These are phyloP conservation scores for Platyura marginata DNA, from an alignment of 1,140 invertebrate genomes.

Conservation along the genomic window DNA sequence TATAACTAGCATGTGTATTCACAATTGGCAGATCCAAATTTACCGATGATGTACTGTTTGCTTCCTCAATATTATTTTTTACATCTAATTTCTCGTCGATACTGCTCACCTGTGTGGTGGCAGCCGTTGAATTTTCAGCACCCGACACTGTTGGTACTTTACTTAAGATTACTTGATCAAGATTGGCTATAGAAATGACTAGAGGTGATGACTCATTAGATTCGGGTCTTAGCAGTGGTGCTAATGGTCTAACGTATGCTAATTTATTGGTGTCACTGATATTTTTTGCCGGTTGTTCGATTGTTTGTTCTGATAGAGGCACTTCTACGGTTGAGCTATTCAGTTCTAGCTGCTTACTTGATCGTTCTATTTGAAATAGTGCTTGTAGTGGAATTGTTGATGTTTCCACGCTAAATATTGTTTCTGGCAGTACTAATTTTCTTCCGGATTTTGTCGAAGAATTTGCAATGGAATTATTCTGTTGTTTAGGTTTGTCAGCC, in stretches of 20 bases:
- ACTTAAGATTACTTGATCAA: conserved; percentile 24
- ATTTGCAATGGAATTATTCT: conserved; percentile 9
- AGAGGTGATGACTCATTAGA: conserved; percentile 24
- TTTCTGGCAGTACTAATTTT: conserved; percentile 13
- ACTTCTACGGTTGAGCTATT: not conserved
- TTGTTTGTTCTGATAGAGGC: not conserved
- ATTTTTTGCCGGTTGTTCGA: conserved; percentile 1
- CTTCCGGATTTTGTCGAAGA: not conserved
- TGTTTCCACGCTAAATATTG: conserved; percentile 25
- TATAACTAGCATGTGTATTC: conserved; percentile 4
- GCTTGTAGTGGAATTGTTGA: conserved; percentile 42
- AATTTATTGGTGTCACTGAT: conserved; percentile 4
- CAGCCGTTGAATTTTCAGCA: not conserved
- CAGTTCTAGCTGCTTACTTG: conserved; percentile 8
- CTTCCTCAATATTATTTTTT: not conserved
- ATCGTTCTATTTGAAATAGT: conserved; percentile 32
- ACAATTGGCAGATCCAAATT: not conserved
- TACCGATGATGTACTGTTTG: not conserved
- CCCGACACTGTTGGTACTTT: not conserved
- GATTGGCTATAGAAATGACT: conserved; percentile 24
- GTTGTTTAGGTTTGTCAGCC: conserved; percentile 8
- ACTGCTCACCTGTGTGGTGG: not conserved
- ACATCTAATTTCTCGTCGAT: not conserved
- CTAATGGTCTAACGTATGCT: conserved; percentile 19
- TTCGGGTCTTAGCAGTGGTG: conserved; percentile 20